A percentile compares a stretch with the other conserved stretches of the same genome.
phyloP scores from a whole-genome alignment of 2,113 vertebrate species.

The Merops nubicus region DNA sequence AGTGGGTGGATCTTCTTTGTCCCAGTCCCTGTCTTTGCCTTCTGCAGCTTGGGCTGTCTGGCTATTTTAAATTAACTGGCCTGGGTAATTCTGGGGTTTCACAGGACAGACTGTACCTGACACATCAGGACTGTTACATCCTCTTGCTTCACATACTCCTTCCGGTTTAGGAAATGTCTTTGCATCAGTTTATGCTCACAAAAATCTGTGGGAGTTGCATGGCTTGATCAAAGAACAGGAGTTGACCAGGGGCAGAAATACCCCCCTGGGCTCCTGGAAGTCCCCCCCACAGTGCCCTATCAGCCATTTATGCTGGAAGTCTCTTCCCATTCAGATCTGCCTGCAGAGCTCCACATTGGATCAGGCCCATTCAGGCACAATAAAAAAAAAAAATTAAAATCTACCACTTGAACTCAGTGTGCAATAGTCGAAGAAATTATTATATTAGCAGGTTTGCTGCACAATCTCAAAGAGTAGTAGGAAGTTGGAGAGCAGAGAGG shows the following conservation, averaged over 20 bases:
- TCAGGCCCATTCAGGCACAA: background rate
- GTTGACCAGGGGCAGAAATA: background rate
- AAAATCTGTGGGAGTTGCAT: rapidly evolving
- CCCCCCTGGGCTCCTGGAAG: background rate
- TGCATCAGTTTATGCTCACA: background rate
- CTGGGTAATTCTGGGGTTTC: background rate
- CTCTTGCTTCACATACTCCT: background rate
- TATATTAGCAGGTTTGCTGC: background rate
- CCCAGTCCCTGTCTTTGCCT: too few relatives aligned
- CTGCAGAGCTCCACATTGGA: background rate
- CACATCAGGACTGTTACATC: background rate
- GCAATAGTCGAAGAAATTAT: background rate
- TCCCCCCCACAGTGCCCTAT: rapidly evolving
- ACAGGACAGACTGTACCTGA: background rate
- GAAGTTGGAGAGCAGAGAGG: background rate
- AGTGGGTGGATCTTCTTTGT: too few relatives aligned
- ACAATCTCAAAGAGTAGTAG: background rate
- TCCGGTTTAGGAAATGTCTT: background rate
- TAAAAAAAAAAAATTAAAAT: background rate
- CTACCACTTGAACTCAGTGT: background rate
- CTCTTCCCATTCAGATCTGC: background rate
- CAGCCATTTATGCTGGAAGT: background rate
- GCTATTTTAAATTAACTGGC: background rate
- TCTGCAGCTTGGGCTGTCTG: too few relatives aligned
- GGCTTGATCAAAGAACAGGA: background rate